These are phyloP conservation scores for Anastatus disparis DNA, from an alignment of 1,140 invertebrate species.

Conservation along the genomic window DNA sequence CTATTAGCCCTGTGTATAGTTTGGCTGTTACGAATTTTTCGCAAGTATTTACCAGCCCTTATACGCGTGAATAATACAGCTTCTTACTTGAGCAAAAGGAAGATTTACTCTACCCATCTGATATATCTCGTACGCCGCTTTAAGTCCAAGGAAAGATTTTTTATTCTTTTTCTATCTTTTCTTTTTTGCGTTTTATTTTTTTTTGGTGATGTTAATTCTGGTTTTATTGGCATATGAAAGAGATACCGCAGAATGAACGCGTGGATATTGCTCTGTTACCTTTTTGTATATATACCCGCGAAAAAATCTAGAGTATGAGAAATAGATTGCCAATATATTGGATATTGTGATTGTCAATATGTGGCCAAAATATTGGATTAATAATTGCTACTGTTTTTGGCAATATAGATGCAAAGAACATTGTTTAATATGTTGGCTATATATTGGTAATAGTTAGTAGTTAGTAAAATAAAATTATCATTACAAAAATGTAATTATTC, in stretches of 20 bases:
- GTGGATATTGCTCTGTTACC: constrained; percentile 15
- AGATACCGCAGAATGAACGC: constrained; percentile 20
- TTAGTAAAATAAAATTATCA: no score
- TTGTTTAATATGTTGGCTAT: no score
- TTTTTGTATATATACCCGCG: no score
- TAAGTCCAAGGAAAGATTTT: constrained; percentile 13
- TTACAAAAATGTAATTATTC: no score
- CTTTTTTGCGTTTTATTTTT: not conserved
- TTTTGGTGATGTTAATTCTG: not conserved
- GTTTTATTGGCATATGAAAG: not conserved
- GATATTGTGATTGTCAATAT: no score
- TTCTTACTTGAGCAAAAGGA: constrained; percentile 37
- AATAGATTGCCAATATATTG: no score
- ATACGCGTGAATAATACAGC: constrained; percentile 57
- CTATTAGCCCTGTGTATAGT: constrained; percentile 59
- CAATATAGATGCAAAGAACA: no score
- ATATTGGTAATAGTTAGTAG: no score
- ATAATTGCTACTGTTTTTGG: no score
- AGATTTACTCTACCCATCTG: not conserved
- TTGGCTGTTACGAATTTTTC: no score
- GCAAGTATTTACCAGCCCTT: constrained; percentile 48
- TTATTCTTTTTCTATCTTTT: not conserved
- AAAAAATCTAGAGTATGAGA: no score
- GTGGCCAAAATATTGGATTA: no score
- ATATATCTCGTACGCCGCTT: constrained; percentile 7